phyloP scores from a whole-genome alignment of 2,113 vertebrate genomes.

The Agapornis roseicollis region DNA sequence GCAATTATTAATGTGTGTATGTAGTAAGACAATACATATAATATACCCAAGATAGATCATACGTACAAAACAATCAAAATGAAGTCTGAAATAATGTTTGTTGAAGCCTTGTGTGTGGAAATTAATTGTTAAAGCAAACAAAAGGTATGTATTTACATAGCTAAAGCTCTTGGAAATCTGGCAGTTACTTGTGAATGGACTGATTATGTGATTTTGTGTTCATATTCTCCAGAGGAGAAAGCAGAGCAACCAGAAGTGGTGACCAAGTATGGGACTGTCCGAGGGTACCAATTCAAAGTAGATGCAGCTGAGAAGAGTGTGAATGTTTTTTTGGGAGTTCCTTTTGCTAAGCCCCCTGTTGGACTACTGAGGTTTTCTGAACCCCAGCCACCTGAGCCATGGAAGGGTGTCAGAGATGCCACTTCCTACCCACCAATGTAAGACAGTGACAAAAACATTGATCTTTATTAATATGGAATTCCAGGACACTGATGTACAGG shows the following conservation, averaged over 20 bases:
- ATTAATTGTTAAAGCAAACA: not conserved
- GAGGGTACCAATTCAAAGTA: conserved; percentile 71
- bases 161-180: not conserved
- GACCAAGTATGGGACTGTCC: conserved; percentile 73
- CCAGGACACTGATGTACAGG: not conserved
- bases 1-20: not conserved
- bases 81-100: not conserved
- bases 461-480: not conserved
- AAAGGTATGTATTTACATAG: not conserved
- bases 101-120: not conserved
- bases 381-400: conserved; percentile 73
- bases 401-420: conserved; percentile 77
- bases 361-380: conserved; percentile 78
- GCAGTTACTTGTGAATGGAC: not conserved
- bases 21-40: not conserved
- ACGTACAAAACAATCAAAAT: not conserved
- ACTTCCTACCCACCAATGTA: conserved; percentile 79
- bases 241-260: conserved; percentile 68
- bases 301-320: conserved; percentile 67
- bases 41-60: not conserved
- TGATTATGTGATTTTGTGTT: not conserved
- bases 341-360: conserved; percentile 83
- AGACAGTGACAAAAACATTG: not conserved
- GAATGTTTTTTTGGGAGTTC: conserved; percentile 78
- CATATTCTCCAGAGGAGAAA: not conserved